phyloP scores from a whole-genome alignment of 2,888 invertebrate species.

The Drosophila histrio region DNA sequence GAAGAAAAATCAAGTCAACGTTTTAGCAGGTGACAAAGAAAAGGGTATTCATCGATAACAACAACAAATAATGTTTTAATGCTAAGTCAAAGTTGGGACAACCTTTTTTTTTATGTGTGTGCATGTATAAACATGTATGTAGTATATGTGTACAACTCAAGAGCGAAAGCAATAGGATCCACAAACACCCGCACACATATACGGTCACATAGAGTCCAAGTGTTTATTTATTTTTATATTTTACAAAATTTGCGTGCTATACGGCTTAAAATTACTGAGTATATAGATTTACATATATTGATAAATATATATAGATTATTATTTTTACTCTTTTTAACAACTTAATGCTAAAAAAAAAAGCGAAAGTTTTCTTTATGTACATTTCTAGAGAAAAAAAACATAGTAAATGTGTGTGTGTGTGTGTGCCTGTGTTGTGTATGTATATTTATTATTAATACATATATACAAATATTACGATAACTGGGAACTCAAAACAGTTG shows the following conservation, averaged over 20 bases:
- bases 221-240: background rate
- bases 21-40: background rate
- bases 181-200: background rate
- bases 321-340: background rate
- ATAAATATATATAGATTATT: conserved; percentile 5
- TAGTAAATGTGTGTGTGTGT: background rate
- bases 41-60: background rate
- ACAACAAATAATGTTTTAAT: conserved; percentile 5
- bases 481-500: background rate
- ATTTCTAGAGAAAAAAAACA: background rate
- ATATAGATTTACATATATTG: background rate
- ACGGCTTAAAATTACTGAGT: background rate
- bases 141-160: background rate
- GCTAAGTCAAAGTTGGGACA: background rate
- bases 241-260: background rate
- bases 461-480: background rate
- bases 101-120: background rate
- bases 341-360: background rate
- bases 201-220: background rate
- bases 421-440: conserved; percentile 3
- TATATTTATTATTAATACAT: conserved; percentile 10
- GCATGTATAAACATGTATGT: background rate
- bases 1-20: background rate
- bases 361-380: background rate
- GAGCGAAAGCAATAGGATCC: background rate